These are phyloP conservation scores for Hypotaenidia okinawae DNA, from an alignment of 2,797 vertebrate species.

Conservation along the genomic window DNA sequence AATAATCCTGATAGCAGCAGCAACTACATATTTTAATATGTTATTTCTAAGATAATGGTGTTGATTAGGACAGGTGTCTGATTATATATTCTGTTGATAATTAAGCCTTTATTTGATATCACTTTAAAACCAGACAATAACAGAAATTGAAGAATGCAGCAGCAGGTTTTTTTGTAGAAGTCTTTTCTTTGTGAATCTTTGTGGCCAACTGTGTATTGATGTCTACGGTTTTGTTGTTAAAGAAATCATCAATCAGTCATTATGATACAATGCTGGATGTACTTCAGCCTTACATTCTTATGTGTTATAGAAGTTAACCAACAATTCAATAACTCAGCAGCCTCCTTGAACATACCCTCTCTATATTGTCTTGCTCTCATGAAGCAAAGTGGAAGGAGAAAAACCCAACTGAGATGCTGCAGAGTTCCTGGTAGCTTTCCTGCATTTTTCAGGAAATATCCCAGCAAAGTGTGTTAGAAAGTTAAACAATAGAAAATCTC, in stretches of 20 bases:
- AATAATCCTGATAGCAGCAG: not conserved
- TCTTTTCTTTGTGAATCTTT: not conserved
- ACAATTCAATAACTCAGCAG: conserved; percentile 29
- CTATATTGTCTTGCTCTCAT: not conserved
- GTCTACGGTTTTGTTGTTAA: not conserved
- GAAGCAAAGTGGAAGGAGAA: not conserved
- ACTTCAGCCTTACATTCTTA: not conserved
- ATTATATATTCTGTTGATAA: conserved; percentile 16
- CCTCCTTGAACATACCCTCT: not conserved
- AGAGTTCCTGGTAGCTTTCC: not conserved
- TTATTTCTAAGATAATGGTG: not conserved
- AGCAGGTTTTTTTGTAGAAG: not conserved
- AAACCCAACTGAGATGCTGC: not conserved
- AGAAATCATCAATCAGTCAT: conserved; percentile 15
- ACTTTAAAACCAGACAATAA: not conserved
- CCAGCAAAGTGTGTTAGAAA: not conserved
- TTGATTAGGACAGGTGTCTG: not conserved
- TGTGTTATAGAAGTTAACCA: conserved; percentile 4
- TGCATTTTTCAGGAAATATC: not conserved
- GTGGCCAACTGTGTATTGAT: not conserved
- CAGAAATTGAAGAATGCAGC: not conserved
- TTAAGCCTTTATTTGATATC: not conserved
- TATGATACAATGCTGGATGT: not conserved
- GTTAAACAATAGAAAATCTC: not conserved
- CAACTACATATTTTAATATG: not conserved